These are phyloP conservation scores for Lithobates sylvaticus DNA, from an alignment of 2,797 vertebrate genomes.

Conservation along the genomic window DNA sequence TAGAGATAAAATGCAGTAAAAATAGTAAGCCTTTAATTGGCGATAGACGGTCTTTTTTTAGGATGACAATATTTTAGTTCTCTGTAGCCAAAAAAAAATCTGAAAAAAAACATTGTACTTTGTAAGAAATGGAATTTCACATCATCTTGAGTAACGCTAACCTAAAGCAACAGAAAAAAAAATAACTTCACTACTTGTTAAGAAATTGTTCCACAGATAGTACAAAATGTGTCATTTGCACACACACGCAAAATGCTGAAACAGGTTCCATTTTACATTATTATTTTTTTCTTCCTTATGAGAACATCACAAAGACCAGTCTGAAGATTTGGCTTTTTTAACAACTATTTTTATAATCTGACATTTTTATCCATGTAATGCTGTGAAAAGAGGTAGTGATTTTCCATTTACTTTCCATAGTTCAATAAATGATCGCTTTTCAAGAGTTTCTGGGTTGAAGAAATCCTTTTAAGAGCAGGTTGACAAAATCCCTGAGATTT, in stretches of 20 bases:
- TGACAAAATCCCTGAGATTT: no score
- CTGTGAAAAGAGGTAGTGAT: background rate
- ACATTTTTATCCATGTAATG: background rate
- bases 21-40: background rate
- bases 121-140: background rate
- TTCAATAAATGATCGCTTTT: background rate
- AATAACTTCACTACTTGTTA: background rate
- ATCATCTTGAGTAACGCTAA: background rate
- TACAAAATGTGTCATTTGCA: background rate
- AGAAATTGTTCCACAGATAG: background rate
- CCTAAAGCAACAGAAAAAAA: conserved; percentile 6
- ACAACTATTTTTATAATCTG: background rate
- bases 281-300: background rate
- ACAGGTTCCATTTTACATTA: background rate
- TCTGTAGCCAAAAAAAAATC: background rate
- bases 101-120: background rate
- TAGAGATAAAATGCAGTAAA: background rate
- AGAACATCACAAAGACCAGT: background rate
- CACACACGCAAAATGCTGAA: background rate
- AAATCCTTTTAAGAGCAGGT: no score
- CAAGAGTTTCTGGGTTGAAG: background rate
- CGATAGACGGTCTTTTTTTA: background rate
- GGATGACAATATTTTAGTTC: background rate
- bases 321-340: conserved; percentile 4
- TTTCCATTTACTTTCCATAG: background rate